phyloP scores from a whole-genome alignment of 2,113 vertebrate genomes.

The Serinus canaria region DNA sequence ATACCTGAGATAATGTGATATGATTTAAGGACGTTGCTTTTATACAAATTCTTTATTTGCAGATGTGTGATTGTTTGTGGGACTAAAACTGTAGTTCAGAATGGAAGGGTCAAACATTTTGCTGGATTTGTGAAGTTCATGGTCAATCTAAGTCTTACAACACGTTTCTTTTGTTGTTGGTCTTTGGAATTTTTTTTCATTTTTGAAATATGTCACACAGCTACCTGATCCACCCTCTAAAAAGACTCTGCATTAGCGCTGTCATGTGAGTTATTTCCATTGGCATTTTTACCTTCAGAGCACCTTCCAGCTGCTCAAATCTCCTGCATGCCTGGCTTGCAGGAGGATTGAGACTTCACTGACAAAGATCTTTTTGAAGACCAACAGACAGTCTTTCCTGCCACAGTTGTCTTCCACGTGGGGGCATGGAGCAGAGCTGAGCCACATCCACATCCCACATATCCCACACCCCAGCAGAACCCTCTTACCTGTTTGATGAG shows the following conservation, averaged over 20 bases:
- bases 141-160: not conserved
- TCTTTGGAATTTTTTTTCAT: not conserved
- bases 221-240: not conserved
- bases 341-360: not conserved
- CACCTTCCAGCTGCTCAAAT: not conserved
- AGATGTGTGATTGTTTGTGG: not conserved
- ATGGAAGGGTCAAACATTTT: accelerated
- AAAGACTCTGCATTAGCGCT: not conserved
- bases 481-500: slow-evolving; percentile 79
- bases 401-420: not conserved
- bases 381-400: not conserved
- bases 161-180: not conserved
- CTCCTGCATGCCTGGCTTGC: not conserved
- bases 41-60: not conserved
- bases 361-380: not conserved
- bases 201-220: not conserved
- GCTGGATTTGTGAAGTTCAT: not conserved
- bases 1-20: not conserved
- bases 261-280: not conserved
- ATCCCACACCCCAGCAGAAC: not conserved
- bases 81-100: not conserved
- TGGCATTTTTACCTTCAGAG: not conserved
- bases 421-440: not conserved
- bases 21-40: not conserved
- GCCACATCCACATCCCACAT: accelerated